phyloP scores from a whole-genome alignment of 2,797 vertebrate species.

The Crenichthys baileyi region DNA sequence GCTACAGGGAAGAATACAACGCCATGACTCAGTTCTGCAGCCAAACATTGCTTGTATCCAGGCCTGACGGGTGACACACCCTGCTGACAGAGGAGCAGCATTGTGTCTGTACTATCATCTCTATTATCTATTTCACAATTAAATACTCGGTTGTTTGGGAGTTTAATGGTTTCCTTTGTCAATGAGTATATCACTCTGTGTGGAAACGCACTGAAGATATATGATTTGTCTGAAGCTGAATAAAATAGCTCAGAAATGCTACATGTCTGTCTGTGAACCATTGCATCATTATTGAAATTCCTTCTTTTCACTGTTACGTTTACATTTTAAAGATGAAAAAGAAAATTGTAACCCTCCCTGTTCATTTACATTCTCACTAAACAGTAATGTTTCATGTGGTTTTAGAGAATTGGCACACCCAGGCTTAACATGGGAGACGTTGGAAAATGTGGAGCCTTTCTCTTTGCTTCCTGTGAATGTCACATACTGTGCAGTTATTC shows the following conservation, averaged over 20 bases:
- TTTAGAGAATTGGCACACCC: slow-evolving; percentile 8
- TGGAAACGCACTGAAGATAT: not conserved
- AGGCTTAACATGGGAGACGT: not conserved
- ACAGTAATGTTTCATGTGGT: not conserved
- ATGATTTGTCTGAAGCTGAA: not conserved
- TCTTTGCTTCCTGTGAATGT: slow-evolving; percentile 1
- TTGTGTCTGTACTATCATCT: not conserved
- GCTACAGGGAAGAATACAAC: not conserved
- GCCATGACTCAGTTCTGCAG: not conserved
- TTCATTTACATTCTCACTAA: not conserved
- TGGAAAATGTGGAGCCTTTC: slow-evolving; percentile 3
- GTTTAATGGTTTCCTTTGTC: not conserved
- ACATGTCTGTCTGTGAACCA: not conserved
- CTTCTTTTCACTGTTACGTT: not conserved
- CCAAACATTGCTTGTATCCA: not conserved
- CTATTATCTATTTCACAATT: not conserved
- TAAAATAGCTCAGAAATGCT: not conserved
- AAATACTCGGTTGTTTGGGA: not conserved
- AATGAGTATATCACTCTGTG: not conserved
- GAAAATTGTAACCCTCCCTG: not conserved
- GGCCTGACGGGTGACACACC: not conserved
- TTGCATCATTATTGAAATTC: not conserved
- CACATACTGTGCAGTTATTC: not conserved
- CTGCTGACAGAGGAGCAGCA: not conserved
- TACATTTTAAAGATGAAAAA: not conserved